A percentile compares a stretch with the other conserved stretches of the same genome.
Conservation (phyloP, 2,113 vertebrate genomes). For the Strix aluco region DNA sequence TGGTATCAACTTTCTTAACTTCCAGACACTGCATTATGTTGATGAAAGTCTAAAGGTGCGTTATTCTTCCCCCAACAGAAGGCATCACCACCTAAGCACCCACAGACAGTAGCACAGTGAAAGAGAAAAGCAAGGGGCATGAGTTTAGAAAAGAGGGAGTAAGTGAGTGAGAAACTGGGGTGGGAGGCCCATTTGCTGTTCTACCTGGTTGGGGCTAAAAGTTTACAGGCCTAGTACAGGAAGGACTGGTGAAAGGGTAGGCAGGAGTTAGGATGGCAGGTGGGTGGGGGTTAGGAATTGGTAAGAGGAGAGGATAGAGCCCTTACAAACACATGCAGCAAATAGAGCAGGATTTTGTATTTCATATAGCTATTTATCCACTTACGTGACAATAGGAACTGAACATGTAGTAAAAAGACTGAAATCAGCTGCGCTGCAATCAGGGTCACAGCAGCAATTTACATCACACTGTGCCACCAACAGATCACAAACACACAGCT, state of each 20-base stretch:
- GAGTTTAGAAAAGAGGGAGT: not conserved
- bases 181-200: not conserved
- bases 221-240: not conserved
- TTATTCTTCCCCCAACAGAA: not conserved
- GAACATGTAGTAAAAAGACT: constrained; percentile 82
- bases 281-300: not conserved
- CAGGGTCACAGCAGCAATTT: constrained; percentile 86
- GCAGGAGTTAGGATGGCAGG: not conserved
- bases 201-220: not conserved
- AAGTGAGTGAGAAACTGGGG: not conserved
- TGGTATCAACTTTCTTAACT: not conserved
- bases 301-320: not conserved
- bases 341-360: accelerated
- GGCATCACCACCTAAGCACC: not conserved
- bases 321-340: not conserved
- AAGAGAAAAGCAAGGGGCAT: not conserved
- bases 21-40: not conserved
- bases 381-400: constrained; percentile 78
- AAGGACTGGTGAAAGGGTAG: not conserved
- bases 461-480: constrained; percentile 76
- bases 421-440: constrained; percentile 75
- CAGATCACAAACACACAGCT: constrained; percentile 81
- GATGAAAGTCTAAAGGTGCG: not conserved
- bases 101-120: not conserved
- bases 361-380: not conserved